These are phyloP conservation scores for Neoarius graeffei DNA, from an alignment of 2,113 vertebrate genomes.

Conservation along the genomic window DNA sequence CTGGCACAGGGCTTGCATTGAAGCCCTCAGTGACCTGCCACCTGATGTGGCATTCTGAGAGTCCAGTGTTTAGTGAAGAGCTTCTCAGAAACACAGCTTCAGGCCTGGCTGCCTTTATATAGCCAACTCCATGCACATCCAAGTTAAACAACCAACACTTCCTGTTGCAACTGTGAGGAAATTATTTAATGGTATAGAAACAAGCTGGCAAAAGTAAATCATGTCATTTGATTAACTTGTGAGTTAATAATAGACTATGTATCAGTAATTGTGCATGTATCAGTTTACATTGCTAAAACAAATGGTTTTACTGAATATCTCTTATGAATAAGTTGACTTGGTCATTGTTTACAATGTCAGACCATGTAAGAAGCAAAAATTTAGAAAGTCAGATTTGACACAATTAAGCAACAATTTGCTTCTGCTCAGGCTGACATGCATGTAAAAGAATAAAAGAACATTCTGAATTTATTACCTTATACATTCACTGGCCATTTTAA, in stretches of 20 bases:
- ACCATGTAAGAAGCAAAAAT: background rate
- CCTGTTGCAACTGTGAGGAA: background rate
- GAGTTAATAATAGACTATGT: background rate
- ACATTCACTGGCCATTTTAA: too few species aligned
- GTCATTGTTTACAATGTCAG: background rate
- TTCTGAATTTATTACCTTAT: too few species aligned
- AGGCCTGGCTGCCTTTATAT: conserved; percentile 40
- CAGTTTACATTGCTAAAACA: background rate
- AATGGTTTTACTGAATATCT: background rate
- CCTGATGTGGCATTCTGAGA: conserved; percentile 42
- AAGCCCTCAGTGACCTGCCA: conserved; percentile 53
- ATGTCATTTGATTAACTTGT: background rate
- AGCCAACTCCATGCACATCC: background rate
- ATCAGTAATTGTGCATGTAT: background rate
- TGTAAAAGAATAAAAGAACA: background rate
- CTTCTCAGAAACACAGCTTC: conserved; percentile 49
- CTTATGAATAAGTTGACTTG: background rate
- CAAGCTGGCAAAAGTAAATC: background rate
- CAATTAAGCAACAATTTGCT: background rate
- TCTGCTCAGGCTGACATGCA: background rate
- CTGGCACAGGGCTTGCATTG: conserved; percentile 44
- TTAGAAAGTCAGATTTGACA: background rate
- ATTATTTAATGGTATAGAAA: background rate
- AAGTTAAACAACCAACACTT: background rate
- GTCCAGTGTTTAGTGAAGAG: conserved; percentile 32